Evolutionary conservation across 2,113 vertebrate genomes (phyloP).

Genomic region (Rhinolophus sinicus): DNA sequence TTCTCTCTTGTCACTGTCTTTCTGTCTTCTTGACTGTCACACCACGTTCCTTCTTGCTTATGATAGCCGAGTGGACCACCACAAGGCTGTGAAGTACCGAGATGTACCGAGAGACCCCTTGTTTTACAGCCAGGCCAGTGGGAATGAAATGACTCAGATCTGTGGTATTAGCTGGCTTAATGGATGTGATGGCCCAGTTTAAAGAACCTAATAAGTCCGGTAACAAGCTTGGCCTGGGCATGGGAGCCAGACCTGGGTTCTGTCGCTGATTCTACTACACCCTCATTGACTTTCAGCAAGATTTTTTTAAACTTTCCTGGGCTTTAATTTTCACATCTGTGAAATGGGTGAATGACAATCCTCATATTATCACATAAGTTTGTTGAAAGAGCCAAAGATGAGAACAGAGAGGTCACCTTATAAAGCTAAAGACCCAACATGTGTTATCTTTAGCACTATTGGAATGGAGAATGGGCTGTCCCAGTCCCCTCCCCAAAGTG

Average conservation of each 20-base stretch:
- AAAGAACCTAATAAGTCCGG: no score
- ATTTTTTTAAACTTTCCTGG: background rate
- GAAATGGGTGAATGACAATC: background rate
- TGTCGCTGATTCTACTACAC: background rate
- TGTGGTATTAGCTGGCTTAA: rapidly evolving
- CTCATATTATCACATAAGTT: background rate
- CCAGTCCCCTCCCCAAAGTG: rapidly evolving
- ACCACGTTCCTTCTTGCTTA: rapidly evolving
- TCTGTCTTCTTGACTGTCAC: background rate
- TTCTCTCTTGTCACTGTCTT: background rate
- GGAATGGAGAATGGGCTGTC: rapidly evolving
- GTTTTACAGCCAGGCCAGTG: background rate
- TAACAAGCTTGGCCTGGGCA: rapidly evolving
- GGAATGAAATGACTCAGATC: background rate
- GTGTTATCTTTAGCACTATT: rapidly evolving
- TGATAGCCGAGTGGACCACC: background rate
- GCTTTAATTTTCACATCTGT: background rate
- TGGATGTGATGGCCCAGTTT: rapidly evolving
- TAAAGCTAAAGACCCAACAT: rapidly evolving
- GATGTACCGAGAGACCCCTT: rapidly evolving
- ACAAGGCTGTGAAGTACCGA: rapidly evolving
- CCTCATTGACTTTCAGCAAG: background rate
- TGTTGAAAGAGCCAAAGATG: background rate
- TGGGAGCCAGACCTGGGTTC: background rate
- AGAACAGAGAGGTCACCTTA: rapidly evolving